Base-by-base conservation (phyloP, 2,888 invertebrate species). In the Spisula solida region DNA sequence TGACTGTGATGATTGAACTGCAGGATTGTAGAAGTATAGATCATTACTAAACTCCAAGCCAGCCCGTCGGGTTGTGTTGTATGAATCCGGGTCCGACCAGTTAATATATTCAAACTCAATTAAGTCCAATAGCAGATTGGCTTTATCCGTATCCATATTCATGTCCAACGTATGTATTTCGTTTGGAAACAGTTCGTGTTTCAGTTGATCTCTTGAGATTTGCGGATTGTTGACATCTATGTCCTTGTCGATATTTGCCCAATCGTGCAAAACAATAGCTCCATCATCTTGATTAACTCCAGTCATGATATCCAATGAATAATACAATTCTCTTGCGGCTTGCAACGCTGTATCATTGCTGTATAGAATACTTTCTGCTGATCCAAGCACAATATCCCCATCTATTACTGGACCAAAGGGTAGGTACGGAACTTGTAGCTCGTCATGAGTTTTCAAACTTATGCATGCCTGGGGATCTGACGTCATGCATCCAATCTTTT, bases 381-480 rank as follows among this genome's bases (percentile, higher is more conserved):
- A 98, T 95, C 98, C 98, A 0, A 98, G 98, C 93, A 99, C 97
- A 96, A 99, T 98, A 86, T 98, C 97, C 1, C 98, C 98, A 96
- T 99, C 99, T 82, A 99, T 98, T 18, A 98, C 98, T 0, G 99
- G 99, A 98, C 0, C 98, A 1, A 18, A 60, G 1, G 4, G 41
- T 5, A 6, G 4, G 8, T 60, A 98, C 29, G 90, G 87, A 5
- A 87, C 31, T 81, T 81, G 89, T 5, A 89, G 81, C 5, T 90
- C 85, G 0, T 91, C 82, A n/a, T 87, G 86, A 31, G 90, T 83
- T 48, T 87, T 84, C 12, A 79, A 75, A 48, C 84, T 82, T 14
- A 95, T 60, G 51, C 95, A 94, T 14, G 87, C 90, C 2, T 93
- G 20, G 14, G 88, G 87, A 25, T 86, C 85, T 18, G 47, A 80